Evolutionary conservation across 2,888 invertebrate species (phyloP).

Genomic region (Tineola bisselliella): DNA sequence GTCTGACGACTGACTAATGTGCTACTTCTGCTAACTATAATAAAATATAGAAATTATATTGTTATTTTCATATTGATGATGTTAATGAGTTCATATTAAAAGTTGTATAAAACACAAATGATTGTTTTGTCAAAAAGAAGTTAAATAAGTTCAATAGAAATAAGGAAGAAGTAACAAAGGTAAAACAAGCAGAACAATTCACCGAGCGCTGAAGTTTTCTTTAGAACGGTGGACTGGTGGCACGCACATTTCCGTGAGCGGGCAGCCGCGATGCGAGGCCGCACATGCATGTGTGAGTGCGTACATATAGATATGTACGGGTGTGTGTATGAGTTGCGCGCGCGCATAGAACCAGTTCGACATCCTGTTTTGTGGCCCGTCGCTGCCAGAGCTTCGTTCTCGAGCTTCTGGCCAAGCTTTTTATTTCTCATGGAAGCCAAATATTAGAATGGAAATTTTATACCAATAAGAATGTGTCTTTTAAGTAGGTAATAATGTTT

Average conservation of each 20-base stretch:
- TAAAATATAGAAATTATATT: no score
- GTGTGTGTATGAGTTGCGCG: conserved; percentile 18
- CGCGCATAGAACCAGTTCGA: conserved; percentile 62
- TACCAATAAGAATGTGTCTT: background rate
- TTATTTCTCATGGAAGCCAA: conserved; percentile 44
- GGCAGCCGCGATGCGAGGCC: conserved; percentile 52
- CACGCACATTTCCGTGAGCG: conserved; percentile 64
- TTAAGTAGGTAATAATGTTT: no score
- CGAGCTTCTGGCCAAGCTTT: conserved; percentile 54
- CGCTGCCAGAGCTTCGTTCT: conserved; percentile 25
- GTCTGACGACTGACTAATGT: no score
- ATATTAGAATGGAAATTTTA: background rate
- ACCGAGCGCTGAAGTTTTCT: background rate
- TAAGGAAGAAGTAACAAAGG: background rate
- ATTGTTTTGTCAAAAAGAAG: no score
- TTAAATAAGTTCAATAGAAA: background rate
- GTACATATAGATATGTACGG: conserved; percentile 21
- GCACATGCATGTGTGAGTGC: conserved; percentile 39
- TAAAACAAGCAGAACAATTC: background rate
- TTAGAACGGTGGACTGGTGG: conserved; percentile 16
- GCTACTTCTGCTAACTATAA: no score
- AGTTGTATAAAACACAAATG: no score
- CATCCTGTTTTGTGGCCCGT: conserved; percentile 64
- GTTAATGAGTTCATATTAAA: no score
- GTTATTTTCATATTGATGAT: no score